These are phyloP conservation scores for Muscina levida DNA, from an alignment of 2,888 invertebrate species.

Conservation along the genomic window DNA sequence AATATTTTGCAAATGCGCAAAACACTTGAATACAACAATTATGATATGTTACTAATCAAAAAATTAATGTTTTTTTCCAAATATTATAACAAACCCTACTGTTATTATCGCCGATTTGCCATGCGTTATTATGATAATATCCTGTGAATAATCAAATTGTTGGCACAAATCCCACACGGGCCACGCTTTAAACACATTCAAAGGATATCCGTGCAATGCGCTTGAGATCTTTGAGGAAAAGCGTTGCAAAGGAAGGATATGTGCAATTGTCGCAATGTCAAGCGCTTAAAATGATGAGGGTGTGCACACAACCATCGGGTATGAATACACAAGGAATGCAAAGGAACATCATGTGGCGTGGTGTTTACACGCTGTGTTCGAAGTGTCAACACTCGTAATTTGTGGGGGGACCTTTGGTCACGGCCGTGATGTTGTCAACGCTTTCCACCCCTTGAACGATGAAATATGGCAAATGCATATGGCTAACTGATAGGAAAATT, in stretches of 20 bases:
- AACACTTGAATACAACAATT: too few relatives aligned
- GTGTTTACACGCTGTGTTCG: constrained; percentile 4
- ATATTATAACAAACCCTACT: too few relatives aligned
- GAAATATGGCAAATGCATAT: neutral
- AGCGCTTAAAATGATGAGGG: neutral
- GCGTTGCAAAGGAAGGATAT: constrained; percentile 29
- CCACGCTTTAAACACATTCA: neutral
- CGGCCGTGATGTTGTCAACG: neutral
- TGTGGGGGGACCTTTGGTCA: neutral
- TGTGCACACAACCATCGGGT: neutral
- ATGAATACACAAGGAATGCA: neutral
- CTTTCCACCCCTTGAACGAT: neutral
- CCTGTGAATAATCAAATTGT: constrained; percentile 1
- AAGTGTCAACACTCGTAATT: constrained; percentile 22
- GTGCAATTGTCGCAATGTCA: constrained; percentile 34
- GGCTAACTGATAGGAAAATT: neutral
- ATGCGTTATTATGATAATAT: constrained; percentile 7
- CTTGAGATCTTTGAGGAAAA: neutral
- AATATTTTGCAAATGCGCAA: too few relatives aligned
- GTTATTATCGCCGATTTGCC: neutral
- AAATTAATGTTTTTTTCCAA: too few relatives aligned
- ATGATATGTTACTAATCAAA: too few relatives aligned
- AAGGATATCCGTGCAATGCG: neutral
- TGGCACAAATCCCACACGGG: neutral
- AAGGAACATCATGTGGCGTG: neutral